Evolutionary conservation across 2,113 vertebrate species (phyloP).

Genomic region (Ramphastos sulfuratus): DNA sequence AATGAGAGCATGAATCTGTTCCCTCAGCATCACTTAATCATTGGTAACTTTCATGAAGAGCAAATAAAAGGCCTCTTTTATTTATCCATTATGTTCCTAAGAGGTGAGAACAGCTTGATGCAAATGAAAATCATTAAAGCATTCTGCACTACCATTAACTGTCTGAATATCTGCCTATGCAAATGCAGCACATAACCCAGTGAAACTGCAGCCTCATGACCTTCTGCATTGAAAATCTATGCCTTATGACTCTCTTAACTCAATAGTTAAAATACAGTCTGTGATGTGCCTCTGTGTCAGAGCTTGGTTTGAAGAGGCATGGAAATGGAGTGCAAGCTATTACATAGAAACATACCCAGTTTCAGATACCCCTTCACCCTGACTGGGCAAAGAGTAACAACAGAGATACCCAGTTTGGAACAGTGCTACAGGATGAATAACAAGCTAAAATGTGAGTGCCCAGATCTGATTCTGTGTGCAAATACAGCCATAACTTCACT

Average conservation of each 20-base stretch:
- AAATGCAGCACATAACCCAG: slow-evolving; percentile 30
- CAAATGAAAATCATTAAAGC: slow-evolving; percentile 68
- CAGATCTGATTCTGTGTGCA: not conserved
- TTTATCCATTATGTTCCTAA: slow-evolving; percentile 62
- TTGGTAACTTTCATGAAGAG: slow-evolving; percentile 49
- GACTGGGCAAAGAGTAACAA: not conserved
- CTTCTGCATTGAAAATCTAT: slow-evolving; percentile 38
- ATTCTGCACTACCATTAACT: slow-evolving; percentile 56
- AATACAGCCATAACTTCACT: not conserved
- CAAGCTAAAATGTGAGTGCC: not conserved
- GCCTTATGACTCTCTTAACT: slow-evolving; percentile 20
- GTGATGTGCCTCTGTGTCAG: not conserved
- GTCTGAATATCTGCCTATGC: slow-evolving; percentile 44
- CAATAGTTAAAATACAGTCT: not conserved
- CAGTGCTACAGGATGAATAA: not conserved
- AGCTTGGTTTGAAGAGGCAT: not conserved
- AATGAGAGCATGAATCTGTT: slow-evolving; percentile 13
- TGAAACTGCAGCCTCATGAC: slow-evolving; percentile 46
- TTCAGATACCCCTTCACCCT: not conserved
- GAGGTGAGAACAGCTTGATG: slow-evolving; percentile 69
- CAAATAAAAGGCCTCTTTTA: slow-evolving; percentile 60
- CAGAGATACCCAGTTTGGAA: not conserved
- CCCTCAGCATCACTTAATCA: slow-evolving; percentile 54
- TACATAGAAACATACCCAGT: not conserved
- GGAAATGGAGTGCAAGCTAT: not conserved